A percentile compares a stretch with the other conserved stretches of the same genome.
These are phyloP conservation scores for Desmodus rotundus DNA, from an alignment of 2,113 vertebrate species.

Conservation along the genomic window DNA sequence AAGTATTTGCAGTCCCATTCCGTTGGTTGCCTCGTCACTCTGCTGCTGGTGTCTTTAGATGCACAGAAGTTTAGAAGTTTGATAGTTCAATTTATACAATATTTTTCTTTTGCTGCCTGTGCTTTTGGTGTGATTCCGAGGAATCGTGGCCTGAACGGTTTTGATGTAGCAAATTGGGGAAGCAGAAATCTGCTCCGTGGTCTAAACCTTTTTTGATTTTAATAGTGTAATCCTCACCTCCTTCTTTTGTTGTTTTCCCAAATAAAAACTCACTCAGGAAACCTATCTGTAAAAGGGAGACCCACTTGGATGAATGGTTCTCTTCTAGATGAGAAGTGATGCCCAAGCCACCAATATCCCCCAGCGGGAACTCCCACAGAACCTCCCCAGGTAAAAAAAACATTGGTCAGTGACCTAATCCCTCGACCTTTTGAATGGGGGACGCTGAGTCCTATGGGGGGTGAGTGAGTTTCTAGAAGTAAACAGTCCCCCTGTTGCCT, in stretches of 20 bases:
- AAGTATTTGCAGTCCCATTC: neutral
- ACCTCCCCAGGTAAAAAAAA: neutral
- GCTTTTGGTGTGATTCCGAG: neutral
- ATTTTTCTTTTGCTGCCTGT: neutral
- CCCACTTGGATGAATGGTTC: neutral
- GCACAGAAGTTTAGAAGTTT: neutral
- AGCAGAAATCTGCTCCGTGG: neutral
- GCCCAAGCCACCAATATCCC: neutral
- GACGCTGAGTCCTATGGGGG: neutral
- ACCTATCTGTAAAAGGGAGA: neutral
- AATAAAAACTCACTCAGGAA: neutral
- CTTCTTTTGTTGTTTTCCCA: neutral
- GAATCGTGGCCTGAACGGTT: neutral
- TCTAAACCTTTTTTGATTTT: neutral
- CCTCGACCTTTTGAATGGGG: neutral
- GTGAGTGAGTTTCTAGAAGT: neutral
- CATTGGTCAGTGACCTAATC: neutral
- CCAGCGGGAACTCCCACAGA: neutral
- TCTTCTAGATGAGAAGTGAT: neutral
- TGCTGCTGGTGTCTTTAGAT: neutral
- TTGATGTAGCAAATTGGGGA: neutral
- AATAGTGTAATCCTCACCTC: neutral
- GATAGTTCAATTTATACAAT: neutral
- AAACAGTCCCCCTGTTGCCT: neutral
- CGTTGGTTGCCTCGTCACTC: neutral